Conservation (phyloP, 2,888 invertebrate genomes). For the Nesidiocoris tenuis region DNA sequence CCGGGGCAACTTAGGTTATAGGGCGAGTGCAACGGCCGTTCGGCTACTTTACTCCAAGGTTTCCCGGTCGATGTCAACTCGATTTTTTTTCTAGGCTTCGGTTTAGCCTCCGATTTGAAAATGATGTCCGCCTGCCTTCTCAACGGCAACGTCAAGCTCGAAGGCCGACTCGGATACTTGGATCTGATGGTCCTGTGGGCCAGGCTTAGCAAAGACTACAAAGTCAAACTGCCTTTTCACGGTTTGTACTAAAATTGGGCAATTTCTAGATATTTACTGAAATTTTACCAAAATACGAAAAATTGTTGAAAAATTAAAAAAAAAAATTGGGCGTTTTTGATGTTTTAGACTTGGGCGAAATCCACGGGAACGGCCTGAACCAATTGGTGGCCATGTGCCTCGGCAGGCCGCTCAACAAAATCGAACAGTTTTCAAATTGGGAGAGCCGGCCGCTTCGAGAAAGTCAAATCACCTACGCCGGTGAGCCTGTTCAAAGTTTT, state of each 20-base stretch:
- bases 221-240: constrained; percentile 61
- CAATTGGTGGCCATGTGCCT: constrained; percentile 73
- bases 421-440: constrained; percentile 92
- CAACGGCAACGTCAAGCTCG: constrained; percentile 56
- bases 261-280: no score
- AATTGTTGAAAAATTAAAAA: no score
- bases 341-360: constrained; percentile 21
- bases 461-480: constrained; percentile 78
- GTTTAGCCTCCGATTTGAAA: constrained; percentile 60
- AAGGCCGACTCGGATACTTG: constrained; percentile 59
- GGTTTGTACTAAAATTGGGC: no score
- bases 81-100: constrained; percentile 59
- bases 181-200: constrained; percentile 64
- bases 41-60: no score
- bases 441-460: constrained; percentile 75
- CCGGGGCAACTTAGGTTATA: no score
- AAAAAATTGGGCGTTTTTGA: no score
- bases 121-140: constrained; percentile 63
- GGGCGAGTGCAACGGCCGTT: no score
- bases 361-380: constrained; percentile 59
- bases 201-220: constrained; percentile 58
- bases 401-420: constrained; percentile 75
- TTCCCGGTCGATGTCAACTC: no score
- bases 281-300: no score
- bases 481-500: constrained; percentile 54